Percentiles rank a stretch among this genome's conserved stretches.
Evolutionary conservation across 2,888 invertebrate genomes (phyloP).

Genomic region (Lochmaea crataegi): DNA sequence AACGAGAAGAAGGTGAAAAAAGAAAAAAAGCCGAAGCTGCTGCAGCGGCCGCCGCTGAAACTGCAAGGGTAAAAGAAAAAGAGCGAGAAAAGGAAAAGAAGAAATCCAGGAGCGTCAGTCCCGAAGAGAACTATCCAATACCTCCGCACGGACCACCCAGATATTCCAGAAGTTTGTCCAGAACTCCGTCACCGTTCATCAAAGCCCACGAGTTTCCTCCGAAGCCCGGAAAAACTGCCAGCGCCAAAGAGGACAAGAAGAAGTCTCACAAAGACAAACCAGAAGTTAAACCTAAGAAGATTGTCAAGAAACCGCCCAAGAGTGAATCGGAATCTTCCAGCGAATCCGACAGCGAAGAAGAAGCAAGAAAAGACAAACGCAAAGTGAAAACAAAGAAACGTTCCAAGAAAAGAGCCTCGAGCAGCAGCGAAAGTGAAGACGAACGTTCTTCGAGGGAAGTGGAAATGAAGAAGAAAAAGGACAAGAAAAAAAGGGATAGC

Average conservation of each 20-base stretch:
- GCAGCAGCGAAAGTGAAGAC: constrained; percentile 65
- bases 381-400: constrained; percentile 59
- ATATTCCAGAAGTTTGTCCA: constrained; percentile 82
- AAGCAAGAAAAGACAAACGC: constrained; percentile 57
- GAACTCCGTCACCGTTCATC: constrained; percentile 87
- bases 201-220: constrained; percentile 73
- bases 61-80: constrained; percentile 50
- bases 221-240: constrained; percentile 62
- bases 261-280: constrained; percentile 61
- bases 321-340: constrained; percentile 63
- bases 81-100: constrained; percentile 57
- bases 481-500: constrained; percentile 65
- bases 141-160: constrained; percentile 65
- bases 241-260: constrained; percentile 65
- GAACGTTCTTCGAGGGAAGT: constrained; percentile 64
- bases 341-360: constrained; percentile 62
- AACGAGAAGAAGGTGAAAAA: constrained; percentile 49
- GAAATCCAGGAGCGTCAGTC: constrained; percentile 62
- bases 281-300: constrained; percentile 59
- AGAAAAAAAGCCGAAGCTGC: constrained; percentile 51
- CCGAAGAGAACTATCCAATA: constrained; percentile 57
- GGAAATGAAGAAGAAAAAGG: constrained; percentile 65
- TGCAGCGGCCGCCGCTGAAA: constrained; percentile 49
- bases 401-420: constrained; percentile 65
- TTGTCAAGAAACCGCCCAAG: constrained; percentile 60